Evolutionary conservation across 2,113 vertebrate genomes (phyloP).

Genomic region (Dasyurus viverrinus): DNA sequence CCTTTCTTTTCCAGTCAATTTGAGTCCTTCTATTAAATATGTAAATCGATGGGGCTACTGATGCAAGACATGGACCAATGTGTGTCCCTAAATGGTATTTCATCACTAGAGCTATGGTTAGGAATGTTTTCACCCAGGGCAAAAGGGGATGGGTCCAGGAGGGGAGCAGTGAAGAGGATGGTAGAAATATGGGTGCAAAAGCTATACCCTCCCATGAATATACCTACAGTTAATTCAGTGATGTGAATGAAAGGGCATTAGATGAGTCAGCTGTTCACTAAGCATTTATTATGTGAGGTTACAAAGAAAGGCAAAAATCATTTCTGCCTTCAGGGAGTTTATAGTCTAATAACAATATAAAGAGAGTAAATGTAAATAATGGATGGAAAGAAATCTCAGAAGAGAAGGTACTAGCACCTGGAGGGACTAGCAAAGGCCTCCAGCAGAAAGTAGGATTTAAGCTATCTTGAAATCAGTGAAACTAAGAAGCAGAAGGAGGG

Average conservation of each 20-base stretch:
- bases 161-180: not conserved
- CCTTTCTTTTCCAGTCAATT: slow-evolving; percentile 8
- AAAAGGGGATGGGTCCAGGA: not conserved
- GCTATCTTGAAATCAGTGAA: not conserved
- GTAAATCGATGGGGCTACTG: not conserved
- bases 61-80: not conserved
- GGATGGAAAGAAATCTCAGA: not conserved
- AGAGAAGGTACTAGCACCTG: not conserved
- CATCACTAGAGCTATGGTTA: not conserved
- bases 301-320: not conserved
- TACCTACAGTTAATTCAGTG: not conserved
- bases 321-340: not conserved
- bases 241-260: not conserved
- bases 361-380: not conserved
- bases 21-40: slow-evolving; percentile 16
- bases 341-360: not conserved
- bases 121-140: not conserved
- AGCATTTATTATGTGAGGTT: not conserved
- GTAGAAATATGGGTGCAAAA: not conserved
- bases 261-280: not conserved
- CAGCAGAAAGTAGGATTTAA: not conserved
- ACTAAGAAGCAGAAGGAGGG: not conserved
- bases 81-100: not conserved
- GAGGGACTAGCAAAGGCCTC: not conserved
- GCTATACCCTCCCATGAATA: not conserved